A percentile compares a stretch with the other conserved stretches of the same genome.
phyloP scores from a whole-genome alignment of 2,797 vertebrate genomes.

The Cheirogaleus major region DNA sequence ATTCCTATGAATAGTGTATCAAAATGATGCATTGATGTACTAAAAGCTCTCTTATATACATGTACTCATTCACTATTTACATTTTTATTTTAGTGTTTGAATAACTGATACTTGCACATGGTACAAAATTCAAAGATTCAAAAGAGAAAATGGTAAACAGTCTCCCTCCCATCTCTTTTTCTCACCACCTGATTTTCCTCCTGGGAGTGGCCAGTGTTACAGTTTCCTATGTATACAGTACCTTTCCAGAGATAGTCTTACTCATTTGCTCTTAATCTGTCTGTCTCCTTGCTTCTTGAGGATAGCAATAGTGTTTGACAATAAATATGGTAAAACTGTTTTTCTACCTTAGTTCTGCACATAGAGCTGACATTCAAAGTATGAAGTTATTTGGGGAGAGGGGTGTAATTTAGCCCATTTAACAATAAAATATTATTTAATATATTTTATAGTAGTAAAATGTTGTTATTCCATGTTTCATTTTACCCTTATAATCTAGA shows the following conservation, averaged over 20 bases:
- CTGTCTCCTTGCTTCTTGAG: neutral
- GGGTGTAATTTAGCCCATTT: neutral
- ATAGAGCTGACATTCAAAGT: neutral
- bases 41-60: neutral
- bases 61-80: neutral
- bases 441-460: neutral
- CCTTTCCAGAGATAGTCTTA: neutral
- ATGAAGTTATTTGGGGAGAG: neutral
- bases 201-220: neutral
- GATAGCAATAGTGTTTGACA: no score
- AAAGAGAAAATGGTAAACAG: neutral
- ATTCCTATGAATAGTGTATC: neutral
- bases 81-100: neutral
- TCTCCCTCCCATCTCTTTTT: neutral
- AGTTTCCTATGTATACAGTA: neutral
- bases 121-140: neutral
- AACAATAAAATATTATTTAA: neutral
- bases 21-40: neutral
- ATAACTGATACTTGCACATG: neutral
- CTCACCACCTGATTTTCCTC: neutral
- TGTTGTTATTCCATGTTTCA: neutral
- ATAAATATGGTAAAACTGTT: neutral
- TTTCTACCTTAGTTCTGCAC: neutral
- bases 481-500: neutral
- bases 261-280: neutral